These are phyloP conservation scores for Nasonia oneida DNA, from an alignment of 2,888 invertebrate genomes.

Conservation along the genomic window DNA sequence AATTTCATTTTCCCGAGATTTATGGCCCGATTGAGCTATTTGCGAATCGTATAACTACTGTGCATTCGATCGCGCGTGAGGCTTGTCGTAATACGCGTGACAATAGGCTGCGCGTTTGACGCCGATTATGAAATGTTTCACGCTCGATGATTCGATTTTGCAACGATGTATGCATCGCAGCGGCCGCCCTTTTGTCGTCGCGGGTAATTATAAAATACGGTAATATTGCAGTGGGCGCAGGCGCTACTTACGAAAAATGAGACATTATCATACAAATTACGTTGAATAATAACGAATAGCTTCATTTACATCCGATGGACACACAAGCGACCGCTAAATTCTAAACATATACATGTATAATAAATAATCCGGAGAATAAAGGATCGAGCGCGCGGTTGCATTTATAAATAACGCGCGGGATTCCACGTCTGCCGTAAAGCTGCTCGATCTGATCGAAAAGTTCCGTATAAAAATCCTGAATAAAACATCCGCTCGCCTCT, in stretches of 20 bases:
- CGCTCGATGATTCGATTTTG: too few species aligned
- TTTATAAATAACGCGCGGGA: not conserved
- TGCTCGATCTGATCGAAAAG: not conserved
- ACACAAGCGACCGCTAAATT: not conserved
- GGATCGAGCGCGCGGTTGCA: not conserved
- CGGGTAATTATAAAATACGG: not conserved
- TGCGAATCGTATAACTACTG: too few species aligned
- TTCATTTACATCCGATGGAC: not conserved
- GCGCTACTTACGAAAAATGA: not conserved
- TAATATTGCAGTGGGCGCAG: not conserved
- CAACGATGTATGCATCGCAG: too few species aligned
- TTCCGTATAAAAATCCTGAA: not conserved
- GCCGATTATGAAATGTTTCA: too few species aligned
- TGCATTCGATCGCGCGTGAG: too few species aligned
- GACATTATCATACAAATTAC: not conserved
- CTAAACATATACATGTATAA: not conserved
- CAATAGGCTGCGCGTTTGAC: too few species aligned
- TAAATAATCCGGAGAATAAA: not conserved
- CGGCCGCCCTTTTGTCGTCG: too few species aligned
- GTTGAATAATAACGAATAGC: not conserved
- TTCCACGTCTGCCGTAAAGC: not conserved
- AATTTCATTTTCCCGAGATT: not conserved
- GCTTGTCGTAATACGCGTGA: too few species aligned
- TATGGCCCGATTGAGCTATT: not conserved
- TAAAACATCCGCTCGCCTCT: constrained; percentile 5